Base-by-base conservation (phyloP, 1,140 invertebrate species). In the Neodiprion lecontei region DNA sequence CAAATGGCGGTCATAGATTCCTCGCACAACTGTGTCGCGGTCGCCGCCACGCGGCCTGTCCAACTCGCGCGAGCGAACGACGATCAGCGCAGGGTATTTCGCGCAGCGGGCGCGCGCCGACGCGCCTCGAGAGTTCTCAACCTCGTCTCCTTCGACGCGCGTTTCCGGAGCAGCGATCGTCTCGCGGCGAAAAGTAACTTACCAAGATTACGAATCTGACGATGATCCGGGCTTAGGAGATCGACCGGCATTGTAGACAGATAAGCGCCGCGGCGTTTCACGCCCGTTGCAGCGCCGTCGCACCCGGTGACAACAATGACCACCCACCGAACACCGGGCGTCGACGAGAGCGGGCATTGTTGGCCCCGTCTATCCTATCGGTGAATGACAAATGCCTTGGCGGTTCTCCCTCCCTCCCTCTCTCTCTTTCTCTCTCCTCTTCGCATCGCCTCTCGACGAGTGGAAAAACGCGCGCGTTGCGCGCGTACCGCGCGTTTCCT, bases 341-440 rank as follows among this genome's bases (percentile, higher is more conserved):
- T 12, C 53, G 53, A 61, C 53, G 53, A 61, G 53, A 61, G 53
- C 11, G 11, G 11, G 53, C 53, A 61, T 61, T 61, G 53, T 61
- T 61, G 53, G 28, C 53, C 53, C 11, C 11, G 9, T 61, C 53
- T 9, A 61, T 61, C 53, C 67, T 69, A 69, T 69, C 73, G 68
- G 79, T 75, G 77, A 79, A 80, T 81, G 82, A 83, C 79, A 84
- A 83, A 83, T 81, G 79, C 80, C 74, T 69, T 48, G 17, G 69
- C 61, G 67, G 73, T 77, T 75, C 78, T 75, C 28, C 5, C 28
- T 40, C 28, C 1, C 28, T 40, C 67, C 74, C 77, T 75, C 78
- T 75, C 49, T 68, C 74, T 67, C 73, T 73, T 76, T 71, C 75
- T 7, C 75, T 49, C 74, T 69, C 40, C 67, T 65, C 61, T 14